A percentile compares a stretch with the other conserved stretches of the same genome.
Evolutionary conservation across 1,140 invertebrate species (phyloP).

Genomic region (Macrotrachela quadricornifera): DNA sequence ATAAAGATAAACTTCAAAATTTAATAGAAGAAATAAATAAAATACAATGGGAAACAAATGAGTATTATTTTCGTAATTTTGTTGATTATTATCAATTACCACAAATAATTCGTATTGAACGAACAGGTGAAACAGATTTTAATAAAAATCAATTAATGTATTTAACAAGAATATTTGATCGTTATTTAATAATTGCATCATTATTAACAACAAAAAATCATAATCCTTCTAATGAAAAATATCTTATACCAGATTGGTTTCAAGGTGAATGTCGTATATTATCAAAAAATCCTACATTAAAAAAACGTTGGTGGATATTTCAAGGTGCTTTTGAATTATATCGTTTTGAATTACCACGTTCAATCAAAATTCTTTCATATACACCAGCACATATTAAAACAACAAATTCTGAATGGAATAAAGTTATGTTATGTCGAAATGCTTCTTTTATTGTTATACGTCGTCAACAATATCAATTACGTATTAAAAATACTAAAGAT

Average conservation of each 20-base stretch:
- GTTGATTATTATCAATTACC: slow-evolving; percentile 6
- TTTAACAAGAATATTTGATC: slow-evolving; percentile 5
- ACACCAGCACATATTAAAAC: neutral
- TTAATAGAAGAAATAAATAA: too few relatives aligned
- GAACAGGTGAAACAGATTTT: neutral
- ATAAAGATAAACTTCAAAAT: too few relatives aligned
- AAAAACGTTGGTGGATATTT: slow-evolving; percentile 9
- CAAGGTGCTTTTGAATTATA: slow-evolving; percentile 9
- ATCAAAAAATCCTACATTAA: slow-evolving; percentile 4
- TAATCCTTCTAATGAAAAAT: neutral
- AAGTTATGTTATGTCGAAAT: slow-evolving; percentile 1
- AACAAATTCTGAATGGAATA: slow-evolving; percentile 2
- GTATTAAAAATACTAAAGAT: neutral
- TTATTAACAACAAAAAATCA: neutral
- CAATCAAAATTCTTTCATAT: slow-evolving; percentile 3
- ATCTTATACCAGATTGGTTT: slow-evolving; percentile 10
- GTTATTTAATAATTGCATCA: neutral
- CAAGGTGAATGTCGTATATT: slow-evolving; percentile 3
- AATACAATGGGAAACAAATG: too few relatives aligned
- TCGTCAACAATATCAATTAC: neutral
- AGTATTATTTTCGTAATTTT: neutral
- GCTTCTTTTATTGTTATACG: neutral
- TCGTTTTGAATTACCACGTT: slow-evolving; percentile 7
- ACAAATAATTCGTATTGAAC: slow-evolving; percentile 1
- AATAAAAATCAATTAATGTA: slow-evolving; percentile 5